Evolutionary conservation across 1,140 invertebrate species (phyloP).

Genomic region (Aphidius gifuensis): DNA sequence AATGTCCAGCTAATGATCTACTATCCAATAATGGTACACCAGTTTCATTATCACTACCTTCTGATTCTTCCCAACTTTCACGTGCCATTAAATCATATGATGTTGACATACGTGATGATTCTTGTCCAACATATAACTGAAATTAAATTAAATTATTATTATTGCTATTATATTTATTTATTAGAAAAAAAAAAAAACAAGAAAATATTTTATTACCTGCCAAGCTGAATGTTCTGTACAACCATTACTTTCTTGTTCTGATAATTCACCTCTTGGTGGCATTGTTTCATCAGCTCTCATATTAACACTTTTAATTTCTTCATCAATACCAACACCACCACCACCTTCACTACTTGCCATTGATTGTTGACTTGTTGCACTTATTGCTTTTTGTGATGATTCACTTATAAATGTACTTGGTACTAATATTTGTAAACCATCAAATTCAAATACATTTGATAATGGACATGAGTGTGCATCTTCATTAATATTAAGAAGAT

Average conservation of each 20-base stretch:
- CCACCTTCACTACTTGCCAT: conserved; percentile 56
- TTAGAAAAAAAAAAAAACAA: conserved; percentile 20
- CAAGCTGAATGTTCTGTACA: conserved; percentile 64
- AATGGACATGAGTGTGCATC: conserved; percentile 53
- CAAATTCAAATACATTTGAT: conserved; percentile 52
- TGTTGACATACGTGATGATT: conserved; percentile 59
- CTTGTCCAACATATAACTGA: conserved; percentile 59
- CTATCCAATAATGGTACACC: conserved; percentile 49
- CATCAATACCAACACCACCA: conserved; percentile 49
- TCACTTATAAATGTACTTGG: conserved; percentile 54
- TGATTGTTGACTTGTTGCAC: conserved; percentile 52
- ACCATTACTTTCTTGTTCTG: conserved; percentile 78
- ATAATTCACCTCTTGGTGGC: conserved; percentile 77
- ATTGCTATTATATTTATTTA: background rate
- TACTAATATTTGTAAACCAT: conserved; percentile 52
- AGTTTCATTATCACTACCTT: conserved; percentile 62
- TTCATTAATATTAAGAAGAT: conserved; percentile 51
- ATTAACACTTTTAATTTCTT: conserved; percentile 63
- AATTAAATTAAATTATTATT: conserved; percentile 15
- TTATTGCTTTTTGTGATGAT: conserved; percentile 53
- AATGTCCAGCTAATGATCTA: conserved; percentile 51
- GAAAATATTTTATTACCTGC: conserved; percentile 52
- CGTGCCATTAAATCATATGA: conserved; percentile 66
- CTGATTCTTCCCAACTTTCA: conserved; percentile 66
- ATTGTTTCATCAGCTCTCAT: conserved; percentile 80